These are phyloP conservation scores for Planiliza haematocheilus DNA, from an alignment of 2,113 vertebrate genomes.

Conservation along the genomic window DNA sequence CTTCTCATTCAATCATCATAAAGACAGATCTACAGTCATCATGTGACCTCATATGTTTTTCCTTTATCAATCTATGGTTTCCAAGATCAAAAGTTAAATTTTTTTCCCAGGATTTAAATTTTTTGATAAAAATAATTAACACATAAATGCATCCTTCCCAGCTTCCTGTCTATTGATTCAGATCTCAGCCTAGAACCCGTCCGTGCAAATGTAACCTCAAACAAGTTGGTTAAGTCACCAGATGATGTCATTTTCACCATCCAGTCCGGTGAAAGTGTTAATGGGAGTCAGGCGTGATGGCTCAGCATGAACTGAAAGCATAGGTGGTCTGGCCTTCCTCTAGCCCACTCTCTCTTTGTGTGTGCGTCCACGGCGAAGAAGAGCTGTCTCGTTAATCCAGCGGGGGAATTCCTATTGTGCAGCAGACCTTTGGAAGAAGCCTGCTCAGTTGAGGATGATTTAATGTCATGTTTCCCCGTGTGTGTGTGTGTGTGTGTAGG, in stretches of 20 bases:
- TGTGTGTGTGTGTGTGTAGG: constrained; percentile 13
- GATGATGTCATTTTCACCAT: constrained; percentile 49
- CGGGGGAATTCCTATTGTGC: constrained; percentile 68
- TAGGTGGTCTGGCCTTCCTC: constrained; percentile 65
- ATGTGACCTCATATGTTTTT: background rate
- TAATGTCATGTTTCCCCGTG: background rate
- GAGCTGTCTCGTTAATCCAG: constrained; percentile 51
- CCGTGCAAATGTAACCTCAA: background rate
- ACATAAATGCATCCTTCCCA: too few relatives aligned
- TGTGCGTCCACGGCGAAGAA: constrained; percentile 40
- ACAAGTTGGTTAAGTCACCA: background rate
- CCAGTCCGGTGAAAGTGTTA: constrained; percentile 29
- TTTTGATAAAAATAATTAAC: background rate
- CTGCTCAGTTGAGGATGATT: constrained; percentile 44
- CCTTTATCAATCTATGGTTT: background rate
- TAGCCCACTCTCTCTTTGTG: constrained; percentile 22
- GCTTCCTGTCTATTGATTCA: background rate
- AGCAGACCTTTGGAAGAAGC: constrained; percentile 53
- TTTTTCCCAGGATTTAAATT: background rate
- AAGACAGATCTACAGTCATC: background rate
- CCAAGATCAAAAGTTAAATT: background rate
- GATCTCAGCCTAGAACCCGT: constrained; percentile 1
- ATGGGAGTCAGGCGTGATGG: constrained; percentile 63
- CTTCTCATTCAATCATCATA: too few relatives aligned
- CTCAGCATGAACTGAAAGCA: constrained; percentile 50